Conservation (phyloP, 2,113 vertebrate genomes). For the Pseudorectes ferrugineus region DNA sequence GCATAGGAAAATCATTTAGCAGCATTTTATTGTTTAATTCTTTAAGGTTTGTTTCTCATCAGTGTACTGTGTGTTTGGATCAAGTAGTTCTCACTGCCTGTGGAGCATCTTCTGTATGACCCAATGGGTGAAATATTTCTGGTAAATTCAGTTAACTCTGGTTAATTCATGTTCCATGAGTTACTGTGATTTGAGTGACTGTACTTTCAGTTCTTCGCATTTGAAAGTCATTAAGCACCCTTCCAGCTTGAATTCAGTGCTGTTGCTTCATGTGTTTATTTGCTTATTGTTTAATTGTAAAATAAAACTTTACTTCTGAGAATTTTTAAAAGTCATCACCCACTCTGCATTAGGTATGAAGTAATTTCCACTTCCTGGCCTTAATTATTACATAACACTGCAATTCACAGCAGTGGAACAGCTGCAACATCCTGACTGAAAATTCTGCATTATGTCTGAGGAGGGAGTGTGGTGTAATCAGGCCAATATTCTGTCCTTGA, state of each 20-base stretch:
- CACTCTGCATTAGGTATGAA: neutral
- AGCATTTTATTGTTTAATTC: neutral
- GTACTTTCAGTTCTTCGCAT: neutral
- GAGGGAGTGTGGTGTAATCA: neutral
- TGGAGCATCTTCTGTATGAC: neutral
- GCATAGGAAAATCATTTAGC: neutral
- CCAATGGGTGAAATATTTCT: neutral
- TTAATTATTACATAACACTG: neutral
- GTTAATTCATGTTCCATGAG: neutral
- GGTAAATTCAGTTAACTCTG: neutral
- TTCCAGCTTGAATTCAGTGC: neutral
- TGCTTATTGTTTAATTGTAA: neutral
- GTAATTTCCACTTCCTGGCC: neutral
- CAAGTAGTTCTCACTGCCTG: neutral
- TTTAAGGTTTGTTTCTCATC: neutral
- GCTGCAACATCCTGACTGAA: constrained; percentile 46
- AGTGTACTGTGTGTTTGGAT: neutral
- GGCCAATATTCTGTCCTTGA: neutral
- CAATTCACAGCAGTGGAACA: neutral
- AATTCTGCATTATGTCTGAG: neutral
- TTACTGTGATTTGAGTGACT: neutral
- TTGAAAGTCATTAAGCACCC: neutral
- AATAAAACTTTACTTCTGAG: neutral
- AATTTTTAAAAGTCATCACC: neutral
- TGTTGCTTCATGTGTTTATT: neutral